Evolutionary conservation across 2,797 vertebrate genomes (phyloP), one percentile per base, ranked within the genome.

Genomic region (Pseudochromis fuscus): DNA sequence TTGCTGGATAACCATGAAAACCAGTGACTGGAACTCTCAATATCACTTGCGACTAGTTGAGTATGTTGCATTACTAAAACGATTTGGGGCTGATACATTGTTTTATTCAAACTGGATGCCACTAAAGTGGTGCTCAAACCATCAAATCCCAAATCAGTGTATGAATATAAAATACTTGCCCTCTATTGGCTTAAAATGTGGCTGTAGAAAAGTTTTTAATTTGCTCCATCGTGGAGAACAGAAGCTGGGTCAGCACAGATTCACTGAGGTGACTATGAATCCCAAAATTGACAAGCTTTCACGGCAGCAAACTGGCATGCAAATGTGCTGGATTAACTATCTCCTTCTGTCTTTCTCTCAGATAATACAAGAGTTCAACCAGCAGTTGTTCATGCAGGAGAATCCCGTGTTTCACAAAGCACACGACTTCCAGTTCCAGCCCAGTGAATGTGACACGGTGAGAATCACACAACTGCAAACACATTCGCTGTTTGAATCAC

Each of bases 371-470:
- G 97, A 98, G 85, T 97, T 96, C 93, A 98, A 96, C 83, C 96
- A 98, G 52, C 98, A 99, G 93, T 89, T 98, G 76, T 98, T 98
- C 81, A 73, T 98, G 77, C 96, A 98, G 91, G 97, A 98, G 86
- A 98, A 98, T 81, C 93, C 96, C 0, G 94, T 96, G 61, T 98
- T 99, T 87, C 96, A 96, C 92, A 98, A 97, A 93, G 94, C 95
- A 4, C 95, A 96, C 65, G 94, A 96, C 59, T 99, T 98, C 93
- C 96, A 97, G 93, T 99, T 99, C 91, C 97, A 98, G 84, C 96
- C 97, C 0, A 96, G 96, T 15, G 98, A 99, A 86, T 97, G 95
- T 12, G 98, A 98, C 92, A 95, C 88, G 76, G 98, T 99, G 91
- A 96, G 96, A 58, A 28, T 25, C 44, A 0, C 69, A 30, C 7